Base-by-base conservation (phyloP, 2,888 invertebrate genomes). In the Chloromyia formosa region DNA sequence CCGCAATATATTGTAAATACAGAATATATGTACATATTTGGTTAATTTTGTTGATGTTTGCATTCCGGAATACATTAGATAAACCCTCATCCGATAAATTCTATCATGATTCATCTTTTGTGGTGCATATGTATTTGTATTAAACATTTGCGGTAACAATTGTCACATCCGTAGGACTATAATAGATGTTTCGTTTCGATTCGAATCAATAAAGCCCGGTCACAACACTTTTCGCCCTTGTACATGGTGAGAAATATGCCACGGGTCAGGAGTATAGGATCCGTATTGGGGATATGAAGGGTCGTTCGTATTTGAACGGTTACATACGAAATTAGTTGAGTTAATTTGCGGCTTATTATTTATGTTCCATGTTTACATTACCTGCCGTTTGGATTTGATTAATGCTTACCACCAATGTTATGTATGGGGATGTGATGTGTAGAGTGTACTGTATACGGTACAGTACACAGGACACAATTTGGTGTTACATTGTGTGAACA, bases 301-400 rank as follows among this genome's bases (percentile, higher is more conserved):
- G 23, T 16, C 23, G 23, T 40, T 62, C 14, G 40, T 62, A 62
- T 62, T 62, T 62, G 40, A 62, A 62, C 27, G 62, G 62, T 62
- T 62, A 62, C 62, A 62, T 40, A 35, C 23, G 62, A 62, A 62
- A 35, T 35, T 62, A 40, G 62, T 62, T 35, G 22, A 40, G 62
- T 40, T 40, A 62, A 23, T 40, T 62, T 62, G 23, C 62, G n/a
- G 62, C 62, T 62, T 23, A 62, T 62, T 62, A 62, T 40, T 20
- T 20, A 56, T 20, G 20, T 56, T 56, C 20, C 10, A 20, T 56
- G 18, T 56, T 56, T 56, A 22, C 56, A 56, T 16, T 56, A 20
- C 23, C 60, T 56, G 27, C 23, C 22, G 14, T 60, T 20, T 60
- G 60, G 23, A 22, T 60, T 60, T 60, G 60, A 60, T 60, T 22